A percentile compares a stretch with the other conserved stretches of the same genome.
Conservation (phyloP, 1,140 invertebrate species). For the Pogonognathellus flavescens region DNA sequence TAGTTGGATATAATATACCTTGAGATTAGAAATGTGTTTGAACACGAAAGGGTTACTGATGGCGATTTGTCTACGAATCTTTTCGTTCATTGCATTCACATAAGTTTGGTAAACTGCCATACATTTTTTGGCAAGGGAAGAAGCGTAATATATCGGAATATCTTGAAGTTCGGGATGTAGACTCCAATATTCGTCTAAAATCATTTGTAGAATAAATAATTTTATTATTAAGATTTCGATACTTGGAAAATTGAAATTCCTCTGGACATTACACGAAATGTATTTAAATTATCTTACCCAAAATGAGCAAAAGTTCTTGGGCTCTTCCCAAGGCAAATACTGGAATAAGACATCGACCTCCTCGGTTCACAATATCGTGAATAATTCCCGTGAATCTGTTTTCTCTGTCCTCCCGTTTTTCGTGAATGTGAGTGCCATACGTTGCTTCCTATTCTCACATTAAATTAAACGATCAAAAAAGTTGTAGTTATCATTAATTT, state of each 20-base stretch:
- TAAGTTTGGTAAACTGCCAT: constrained; percentile 99
- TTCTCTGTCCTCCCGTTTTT: constrained; percentile 97
- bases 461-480: background rate
- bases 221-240: too few relatives aligned
- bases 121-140: constrained; percentile 98
- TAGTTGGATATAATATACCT: too few relatives aligned
- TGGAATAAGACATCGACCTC: constrained; percentile 97
- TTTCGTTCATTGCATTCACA: constrained; percentile 99
- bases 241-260: too few relatives aligned
- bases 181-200: constrained; percentile 96
- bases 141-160: constrained; percentile 99
- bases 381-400: constrained; percentile 94
- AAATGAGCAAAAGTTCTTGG: constrained; percentile 94
- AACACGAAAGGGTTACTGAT: constrained; percentile 98
- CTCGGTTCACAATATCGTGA: constrained; percentile 94
- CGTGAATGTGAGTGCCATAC: constrained; percentile 99
- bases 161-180: constrained; percentile 98
- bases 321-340: constrained; percentile 98
- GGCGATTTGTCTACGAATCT: constrained; percentile 94
- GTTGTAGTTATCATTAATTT: background rate
- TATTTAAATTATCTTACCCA: too few relatives aligned
- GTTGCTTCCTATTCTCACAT: constrained; percentile 86
- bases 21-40: constrained; percentile 98
- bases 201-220: too few relatives aligned
- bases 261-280: too few relatives aligned